Base-by-base conservation (phyloP, 2,113 vertebrate genomes). In the Apaloderma vittatum region DNA sequence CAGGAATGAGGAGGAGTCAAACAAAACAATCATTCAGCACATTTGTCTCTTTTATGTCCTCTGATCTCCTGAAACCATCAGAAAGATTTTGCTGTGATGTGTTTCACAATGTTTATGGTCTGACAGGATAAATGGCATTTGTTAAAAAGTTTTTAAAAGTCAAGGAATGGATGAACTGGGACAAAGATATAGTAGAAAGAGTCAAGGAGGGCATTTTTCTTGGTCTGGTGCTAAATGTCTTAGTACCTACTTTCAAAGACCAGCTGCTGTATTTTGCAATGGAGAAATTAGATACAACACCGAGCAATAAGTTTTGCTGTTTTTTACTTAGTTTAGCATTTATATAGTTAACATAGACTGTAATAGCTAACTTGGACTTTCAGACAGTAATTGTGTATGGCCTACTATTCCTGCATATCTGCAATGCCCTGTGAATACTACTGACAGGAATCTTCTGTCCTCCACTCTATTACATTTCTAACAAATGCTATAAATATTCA, bases 381-480 rank as follows among this genome's bases (percentile, higher is more conserved):
- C 63, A 95, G 75, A 34, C 81, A 83, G 40, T 88, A 81, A 93
- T 67, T 96, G 46, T 96, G 92, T 75, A 93, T 78, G 75, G 95
- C 45, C 78, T 91, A 23, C 77, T 89, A 61, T 81, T 96, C 52
- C 85, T 92, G 61, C 73, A 79, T 91, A 81, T 93, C 75, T 61
- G 62, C 84, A 96, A 8, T 88, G 57, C 91, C 32, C 6, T 94
- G 32, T 90, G 92, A 97, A 86, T 96, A 82, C 92, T 87, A 72
- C 55, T 94, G 92, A 88, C 85, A 92, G 88, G 71, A 96, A 96
- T 96, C 96, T 52, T 87, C 48, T 73, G 8, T 63, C 65, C 91
- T 97, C 84, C 83, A 30, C 89, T 94, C 71, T 96, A 89, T 93
- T 87, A 87, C 77, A 96, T 95, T 93, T 87, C 72, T 97, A 96